phyloP scores from a whole-genome alignment of 2,888 invertebrate genomes.

The Scaptomyza reducta region DNA sequence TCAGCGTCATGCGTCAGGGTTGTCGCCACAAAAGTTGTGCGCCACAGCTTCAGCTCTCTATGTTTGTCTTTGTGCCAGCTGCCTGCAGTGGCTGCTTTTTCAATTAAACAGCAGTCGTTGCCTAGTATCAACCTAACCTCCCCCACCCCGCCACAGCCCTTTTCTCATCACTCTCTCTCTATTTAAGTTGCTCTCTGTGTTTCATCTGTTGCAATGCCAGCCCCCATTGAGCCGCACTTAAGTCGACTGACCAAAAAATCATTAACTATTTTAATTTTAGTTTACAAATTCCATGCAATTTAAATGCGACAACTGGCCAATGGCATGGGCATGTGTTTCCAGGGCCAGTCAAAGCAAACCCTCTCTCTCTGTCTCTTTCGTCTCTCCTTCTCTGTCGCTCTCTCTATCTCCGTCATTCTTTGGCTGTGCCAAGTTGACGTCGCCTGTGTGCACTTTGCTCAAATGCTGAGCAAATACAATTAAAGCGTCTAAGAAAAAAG shows the following conservation, averaged over 20 bases:
- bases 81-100: slow-evolving; percentile 55
- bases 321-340: slow-evolving; percentile 57
- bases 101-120: slow-evolving; percentile 58
- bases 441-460: slow-evolving; percentile 58
- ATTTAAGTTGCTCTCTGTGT: neutral
- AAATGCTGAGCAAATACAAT: slow-evolving; percentile 76
- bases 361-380: neutral
- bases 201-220: slow-evolving; percentile 9
- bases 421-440: slow-evolving; percentile 12
- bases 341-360: slow-evolving; percentile 29
- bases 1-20: slow-evolving; percentile 60
- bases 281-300: slow-evolving; percentile 79
- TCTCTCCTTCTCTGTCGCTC: neutral
- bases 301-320: slow-evolving; percentile 58
- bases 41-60: slow-evolving; percentile 60
- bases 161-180: neutral
- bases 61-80: slow-evolving; percentile 71
- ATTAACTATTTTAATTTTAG: slow-evolving; percentile 79
- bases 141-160: neutral
- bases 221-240: slow-evolving; percentile 65
- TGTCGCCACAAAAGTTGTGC: slow-evolving; percentile 74
- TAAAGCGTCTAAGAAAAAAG: slow-evolving; percentile 77
- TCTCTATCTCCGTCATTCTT: neutral
- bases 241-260: slow-evolving; percentile 76
- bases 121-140: slow-evolving; percentile 1